Conservation (phyloP, 2,888 invertebrate genomes). For the Eupsilia transversa region DNA sequence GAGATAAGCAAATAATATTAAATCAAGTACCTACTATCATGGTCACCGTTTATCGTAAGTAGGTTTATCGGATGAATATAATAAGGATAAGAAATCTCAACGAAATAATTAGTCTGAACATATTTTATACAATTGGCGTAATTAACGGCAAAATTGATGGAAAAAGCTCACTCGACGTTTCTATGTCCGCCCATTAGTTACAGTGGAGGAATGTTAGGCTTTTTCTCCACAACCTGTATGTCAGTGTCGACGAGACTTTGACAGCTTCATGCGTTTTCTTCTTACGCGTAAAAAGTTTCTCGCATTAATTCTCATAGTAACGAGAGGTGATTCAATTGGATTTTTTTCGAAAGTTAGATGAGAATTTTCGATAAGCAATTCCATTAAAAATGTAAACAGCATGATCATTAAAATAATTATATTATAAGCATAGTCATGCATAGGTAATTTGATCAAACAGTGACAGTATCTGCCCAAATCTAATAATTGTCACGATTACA, state of each 20-base stretch:
- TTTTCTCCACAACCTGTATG: constrained; percentile 53
- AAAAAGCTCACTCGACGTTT: constrained; percentile 54
- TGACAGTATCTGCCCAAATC: constrained; percentile 17
- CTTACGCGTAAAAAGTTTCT: constrained; percentile 9
- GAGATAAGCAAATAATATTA: constrained; percentile 33
- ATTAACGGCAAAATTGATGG: constrained; percentile 62
- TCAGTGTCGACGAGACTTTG: constrained; percentile 41
- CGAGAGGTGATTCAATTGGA: too few relatives aligned
- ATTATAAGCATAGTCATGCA: neutral
- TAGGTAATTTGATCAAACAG: constrained; percentile 23
- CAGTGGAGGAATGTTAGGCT: constrained; percentile 41
- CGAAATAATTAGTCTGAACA: constrained; percentile 57
- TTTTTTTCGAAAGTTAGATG: constrained; percentile 8
- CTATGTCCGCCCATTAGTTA: constrained; percentile 59
- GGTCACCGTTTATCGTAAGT: constrained; percentile 42
- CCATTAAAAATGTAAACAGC: neutral
- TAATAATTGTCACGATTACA: constrained; percentile 29
- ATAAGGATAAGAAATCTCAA: constrained; percentile 62
- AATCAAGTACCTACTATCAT: constrained; percentile 15
- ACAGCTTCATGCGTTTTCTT: constrained; percentile 51
- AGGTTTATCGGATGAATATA: constrained; percentile 61
- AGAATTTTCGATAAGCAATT: neutral
- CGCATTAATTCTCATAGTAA: constrained; percentile 5
- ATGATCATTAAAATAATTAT: neutral
- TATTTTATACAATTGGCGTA: constrained; percentile 45